Evolutionary conservation across 1,140 invertebrate species (phyloP).

Genomic region (Anadara kagoshimensis): DNA sequence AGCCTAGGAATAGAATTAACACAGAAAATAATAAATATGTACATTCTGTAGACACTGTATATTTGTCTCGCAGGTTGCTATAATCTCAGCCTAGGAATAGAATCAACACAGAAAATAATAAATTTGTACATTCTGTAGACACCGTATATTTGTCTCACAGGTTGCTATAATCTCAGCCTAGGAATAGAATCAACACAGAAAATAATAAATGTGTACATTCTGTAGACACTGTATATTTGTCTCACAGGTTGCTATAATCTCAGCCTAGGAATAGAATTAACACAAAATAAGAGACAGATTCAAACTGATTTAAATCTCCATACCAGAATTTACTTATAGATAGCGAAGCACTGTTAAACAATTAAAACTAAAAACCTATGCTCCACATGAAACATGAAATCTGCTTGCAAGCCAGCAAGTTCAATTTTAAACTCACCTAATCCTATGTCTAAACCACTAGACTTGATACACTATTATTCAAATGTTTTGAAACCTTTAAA

Average conservation of each 20-base stretch:
- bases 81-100: slow-evolving; percentile 81
- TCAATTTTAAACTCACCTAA: too few species aligned
- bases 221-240: slow-evolving; percentile 83
- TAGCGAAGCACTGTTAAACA: too few species aligned
- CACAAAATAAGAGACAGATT: too few species aligned
- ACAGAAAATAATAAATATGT: too few species aligned
- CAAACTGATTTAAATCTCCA: too few species aligned
- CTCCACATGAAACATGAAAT: too few species aligned
- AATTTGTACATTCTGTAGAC: slow-evolving; percentile 75
- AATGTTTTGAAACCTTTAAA: not conserved
- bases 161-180: slow-evolving; percentile 85
- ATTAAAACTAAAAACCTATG: too few species aligned
- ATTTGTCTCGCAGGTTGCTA: slow-evolving; percentile 85
- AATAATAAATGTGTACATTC: slow-evolving; percentile 48
- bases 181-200: slow-evolving; percentile 66
- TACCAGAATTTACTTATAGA: too few species aligned
- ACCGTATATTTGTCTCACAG: slow-evolving; percentile 84
- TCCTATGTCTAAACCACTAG: too few species aligned
- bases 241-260: slow-evolving; percentile 84
- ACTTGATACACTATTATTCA: too few species aligned
- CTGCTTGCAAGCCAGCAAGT: too few species aligned
- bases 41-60: slow-evolving; percentile 79
- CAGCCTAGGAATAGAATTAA: slow-evolving; percentile 77
- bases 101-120: too few species aligned
- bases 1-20: slow-evolving; percentile 76